Base-by-base conservation (phyloP, 2,888 invertebrate genomes). In the Scaptomyza cyrtandrae region DNA sequence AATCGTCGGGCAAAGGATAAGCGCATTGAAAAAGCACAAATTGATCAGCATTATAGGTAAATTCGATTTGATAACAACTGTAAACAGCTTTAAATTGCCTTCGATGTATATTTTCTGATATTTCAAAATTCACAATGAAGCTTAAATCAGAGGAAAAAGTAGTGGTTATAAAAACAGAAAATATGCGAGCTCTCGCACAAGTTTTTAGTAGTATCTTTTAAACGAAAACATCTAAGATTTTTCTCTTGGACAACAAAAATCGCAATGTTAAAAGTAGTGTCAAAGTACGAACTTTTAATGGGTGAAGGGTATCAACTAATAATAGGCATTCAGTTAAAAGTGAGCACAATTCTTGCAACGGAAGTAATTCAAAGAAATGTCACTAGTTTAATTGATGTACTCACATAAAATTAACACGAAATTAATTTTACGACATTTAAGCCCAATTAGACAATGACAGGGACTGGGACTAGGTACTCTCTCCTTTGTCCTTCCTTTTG, bases 1-100 rank as follows among this genome's bases (percentile, higher is more conserved):
- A 98, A 98, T 92, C 94, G 98, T 73, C 94, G 98, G 79, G 98
- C 98, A 27, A 98, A 98, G 92, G 98, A 98, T 91, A 98, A 98
- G 93, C 93, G 98, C 73, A 97, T 98, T 77, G 98, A 98, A 91
- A 98, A 98, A 90, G 98, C 98, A 0, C 98, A 98, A 82, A 94
- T 98, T 71, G 98, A 98, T 93, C 98, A 98, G 90, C 98, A 98
- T 87, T 97, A 97, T 91, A 95, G 98, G 98, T 98, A 93, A 54
- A 68, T 44, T 39, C 9, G 14, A 3, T 13, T 35, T 10, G 2
- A 13, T 4, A 35, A 35, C 13, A 35, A 9, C 35, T 10, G 9
- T 11, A 2, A 33, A 33, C 3, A 11, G 33, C 33, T 35, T 35
- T 13, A 4, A 35, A 35, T 5, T 13, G 5, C 4, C 5, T 35